Conservation (phyloP, 2,888 invertebrate genomes). For the Tetragonisca angustula region DNA sequence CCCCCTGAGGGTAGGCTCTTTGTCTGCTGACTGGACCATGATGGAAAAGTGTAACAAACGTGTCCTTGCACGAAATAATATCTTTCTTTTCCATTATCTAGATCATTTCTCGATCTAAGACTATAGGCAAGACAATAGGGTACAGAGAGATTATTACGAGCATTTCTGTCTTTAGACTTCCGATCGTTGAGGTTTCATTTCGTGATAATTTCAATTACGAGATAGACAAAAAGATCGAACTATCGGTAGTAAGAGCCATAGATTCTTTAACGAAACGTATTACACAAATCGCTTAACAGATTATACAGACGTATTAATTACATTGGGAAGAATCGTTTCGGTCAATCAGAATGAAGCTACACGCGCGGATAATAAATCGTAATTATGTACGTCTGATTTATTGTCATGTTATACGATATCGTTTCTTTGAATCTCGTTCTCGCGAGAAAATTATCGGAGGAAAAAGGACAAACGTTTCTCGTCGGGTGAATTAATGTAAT, state of each 20-base stretch:
- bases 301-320: background rate
- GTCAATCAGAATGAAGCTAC: background rate
- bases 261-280: slow-evolving; percentile 4
- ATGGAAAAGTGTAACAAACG: slow-evolving; percentile 43
- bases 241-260: background rate
- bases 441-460: too few relatives aligned
- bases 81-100: background rate
- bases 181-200: background rate
- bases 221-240: background rate
- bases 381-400: background rate
- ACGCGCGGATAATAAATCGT: background rate
- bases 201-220: background rate
- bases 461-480: background rate
- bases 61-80: slow-evolving; percentile 30
- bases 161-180: background rate
- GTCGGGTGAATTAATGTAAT: background rate
- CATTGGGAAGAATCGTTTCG: background rate
- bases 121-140: background rate
- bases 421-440: background rate
- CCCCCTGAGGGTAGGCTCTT: slow-evolving; percentile 8
- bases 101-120: too few relatives aligned
- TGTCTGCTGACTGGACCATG: slow-evolving; percentile 22
- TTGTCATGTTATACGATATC: background rate
- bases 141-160: background rate
- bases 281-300: slow-evolving; percentile 20